These are phyloP conservation scores for Discoglossus pictus DNA, from an alignment of 2,797 vertebrate species.

Conservation along the genomic window DNA sequence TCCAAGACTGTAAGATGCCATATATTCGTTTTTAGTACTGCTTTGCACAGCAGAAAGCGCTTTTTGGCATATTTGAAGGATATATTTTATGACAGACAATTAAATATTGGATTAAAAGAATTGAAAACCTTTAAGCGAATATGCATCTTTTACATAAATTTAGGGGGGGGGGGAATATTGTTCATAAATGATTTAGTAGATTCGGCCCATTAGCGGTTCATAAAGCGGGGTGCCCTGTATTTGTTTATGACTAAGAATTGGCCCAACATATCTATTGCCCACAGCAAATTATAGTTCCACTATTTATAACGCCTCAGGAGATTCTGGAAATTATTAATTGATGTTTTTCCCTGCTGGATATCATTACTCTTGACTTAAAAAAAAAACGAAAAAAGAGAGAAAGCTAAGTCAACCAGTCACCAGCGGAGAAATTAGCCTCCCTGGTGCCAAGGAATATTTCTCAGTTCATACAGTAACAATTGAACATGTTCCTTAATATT, in stretches of 20 bases:
- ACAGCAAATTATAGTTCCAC: conserved; percentile 56
- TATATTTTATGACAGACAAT: conserved; percentile 48
- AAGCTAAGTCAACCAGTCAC: conserved; percentile 49
- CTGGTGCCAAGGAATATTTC: conserved; percentile 58
- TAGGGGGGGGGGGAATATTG: no score
- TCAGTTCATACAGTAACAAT: conserved; percentile 55
- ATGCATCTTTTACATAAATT: conserved; percentile 35
- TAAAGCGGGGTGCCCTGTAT: conserved; percentile 45
- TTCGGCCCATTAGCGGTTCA: conserved; percentile 38
- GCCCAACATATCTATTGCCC: conserved; percentile 53
- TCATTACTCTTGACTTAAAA: conserved; percentile 58
- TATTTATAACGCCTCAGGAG: conserved; percentile 53
- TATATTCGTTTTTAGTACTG: neutral
- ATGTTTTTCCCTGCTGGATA: conserved; percentile 63
- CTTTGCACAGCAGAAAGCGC: conserved; percentile 12
- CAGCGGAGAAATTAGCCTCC: conserved; percentile 53
- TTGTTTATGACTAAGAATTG: conserved; percentile 54
- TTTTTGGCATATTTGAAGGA: conserved; percentile 29
- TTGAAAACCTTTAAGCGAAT: conserved; percentile 34
- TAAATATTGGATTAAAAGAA: conserved; percentile 38
- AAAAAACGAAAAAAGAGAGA: conserved; percentile 31
- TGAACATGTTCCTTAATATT: conserved; percentile 59
- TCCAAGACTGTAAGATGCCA: neutral
- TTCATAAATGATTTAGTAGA: conserved; percentile 43
- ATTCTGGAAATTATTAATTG: conserved; percentile 59